Base-by-base conservation (phyloP, 2,888 invertebrate species). In the Caenorhabditis sp. region DNA sequence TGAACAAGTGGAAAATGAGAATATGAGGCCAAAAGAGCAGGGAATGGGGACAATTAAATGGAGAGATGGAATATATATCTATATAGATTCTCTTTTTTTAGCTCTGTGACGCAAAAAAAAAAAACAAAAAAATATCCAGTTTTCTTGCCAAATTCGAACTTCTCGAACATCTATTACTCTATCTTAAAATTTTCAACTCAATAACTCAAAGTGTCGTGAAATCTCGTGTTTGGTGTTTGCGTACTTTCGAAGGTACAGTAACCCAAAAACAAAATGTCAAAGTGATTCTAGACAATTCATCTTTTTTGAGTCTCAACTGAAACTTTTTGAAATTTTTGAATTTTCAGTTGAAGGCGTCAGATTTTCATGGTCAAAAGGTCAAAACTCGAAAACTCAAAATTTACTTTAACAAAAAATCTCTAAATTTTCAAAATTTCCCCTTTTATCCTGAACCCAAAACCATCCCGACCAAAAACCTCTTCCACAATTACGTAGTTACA, bases 21-120 rank as follows among this genome's bases (percentile, higher is more conserved):
- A 44, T n/a, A 44, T 44, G 47, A 19, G 19, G 47, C 19, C 66
- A 75, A 66, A 47, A 47, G 63, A 54, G 54, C 63, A 63, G 75
- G 44, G 41, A 54, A 61, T 54, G 44, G 19, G 31, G 24, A 51
- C 38, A 49, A 47, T 54, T 56, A 44, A 74, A 56, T 38, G 54
- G 24, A 28, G 28, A 49, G 16, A 38, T 10, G 12, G 16, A 14
- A 3, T 44, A 47, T 47, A 10, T 47, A 5, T n/a, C 47, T 47
- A 5, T n/a, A 19, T 7, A 19, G 19, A 14, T 10, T n/a, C 47
- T 28, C n/a, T n/a, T n/a, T n/a, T 47, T 26, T 56, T 16, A 56
- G 28, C 28, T 28, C 1, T 49, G 19, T 19, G 49, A 19, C 49
- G 49, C 14, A 31, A 7, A 31, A 7, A 31, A 31, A 38, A 38